Conservation (phyloP, 35 echinoderm and acorn worm genomes). For the Heliocidaris erythrogramma region DNA sequence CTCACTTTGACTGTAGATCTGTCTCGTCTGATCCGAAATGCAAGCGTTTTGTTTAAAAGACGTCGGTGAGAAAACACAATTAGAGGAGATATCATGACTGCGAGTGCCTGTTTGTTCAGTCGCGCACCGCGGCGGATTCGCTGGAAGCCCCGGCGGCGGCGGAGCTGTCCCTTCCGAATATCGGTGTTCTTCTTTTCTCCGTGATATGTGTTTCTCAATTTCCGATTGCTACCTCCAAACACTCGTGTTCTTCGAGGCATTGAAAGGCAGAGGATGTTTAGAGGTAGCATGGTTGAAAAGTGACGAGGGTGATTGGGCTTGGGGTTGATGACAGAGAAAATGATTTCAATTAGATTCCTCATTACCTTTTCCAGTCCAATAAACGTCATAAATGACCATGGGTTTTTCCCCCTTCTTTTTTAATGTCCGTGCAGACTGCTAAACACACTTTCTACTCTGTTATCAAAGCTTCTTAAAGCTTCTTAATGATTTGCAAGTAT, state of each 20-base stretch:
- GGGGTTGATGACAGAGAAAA: neutral
- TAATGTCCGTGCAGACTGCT: no score
- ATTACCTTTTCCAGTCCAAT: neutral
- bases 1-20: neutral
- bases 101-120: conserved; percentile 33
- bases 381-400: no score
- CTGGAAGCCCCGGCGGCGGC: neutral
- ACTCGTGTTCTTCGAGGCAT: neutral
- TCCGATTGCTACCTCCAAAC: neutral
- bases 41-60: conserved; percentile 44
- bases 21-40: neutral
- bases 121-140: neutral
- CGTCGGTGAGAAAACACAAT: conserved; percentile 30
- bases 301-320: neutral
- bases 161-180: neutral
- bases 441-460: no score
- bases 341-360: neutral
- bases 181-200: neutral
- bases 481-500: no score
- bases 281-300: neutral
- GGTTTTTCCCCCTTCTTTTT: no score
- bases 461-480: no score
- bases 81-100: conserved; percentile 8
- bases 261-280: neutral
- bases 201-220: conserved; percentile 30